These are phyloP conservation scores for western clawed frog (Xenopus tropicalis) DNA, from an alignment of 2,113 vertebrate genomes.

Conservation along the genomic window DNA sequence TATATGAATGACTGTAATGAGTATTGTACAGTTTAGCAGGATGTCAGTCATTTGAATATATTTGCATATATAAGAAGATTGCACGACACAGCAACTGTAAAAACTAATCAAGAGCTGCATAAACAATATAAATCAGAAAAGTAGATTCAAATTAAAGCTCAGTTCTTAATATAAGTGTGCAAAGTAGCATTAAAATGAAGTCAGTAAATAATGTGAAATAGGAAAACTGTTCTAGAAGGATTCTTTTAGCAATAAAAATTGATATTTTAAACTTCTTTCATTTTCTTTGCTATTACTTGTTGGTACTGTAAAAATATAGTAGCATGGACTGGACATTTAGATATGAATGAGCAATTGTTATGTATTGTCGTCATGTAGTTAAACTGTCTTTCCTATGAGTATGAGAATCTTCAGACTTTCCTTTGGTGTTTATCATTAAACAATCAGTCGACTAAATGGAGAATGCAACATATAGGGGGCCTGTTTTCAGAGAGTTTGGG, in stretches of 20 bases:
- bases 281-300: too few species aligned
- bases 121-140: conserved; percentile 41
- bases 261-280: too few species aligned
- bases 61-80: conserved; percentile 36
- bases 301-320: too few species aligned
- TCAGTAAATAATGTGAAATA: conserved; percentile 18
- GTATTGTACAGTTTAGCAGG: conserved; percentile 40
- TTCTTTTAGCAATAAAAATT: background rate
- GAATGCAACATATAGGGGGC: too few species aligned
- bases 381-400: too few species aligned
- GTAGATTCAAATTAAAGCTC: conserved; percentile 18
- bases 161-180: conserved; percentile 36
- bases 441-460: too few species aligned
- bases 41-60: conserved; percentile 44
- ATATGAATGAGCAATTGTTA: too few species aligned
- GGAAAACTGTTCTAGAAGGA: conserved; percentile 6
- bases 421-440: too few species aligned
- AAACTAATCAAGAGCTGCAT: conserved; percentile 40
- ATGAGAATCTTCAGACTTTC: too few species aligned
- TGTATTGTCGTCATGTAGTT: too few species aligned
- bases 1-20: conserved; percentile 43
- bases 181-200: conserved; percentile 24
- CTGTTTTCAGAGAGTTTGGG: too few species aligned
- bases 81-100: conserved; percentile 33
- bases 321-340: too few species aligned